These are phyloP conservation scores for Labroides dimidiatus DNA, from an alignment of 2,797 vertebrate genomes.

Conservation along the genomic window DNA sequence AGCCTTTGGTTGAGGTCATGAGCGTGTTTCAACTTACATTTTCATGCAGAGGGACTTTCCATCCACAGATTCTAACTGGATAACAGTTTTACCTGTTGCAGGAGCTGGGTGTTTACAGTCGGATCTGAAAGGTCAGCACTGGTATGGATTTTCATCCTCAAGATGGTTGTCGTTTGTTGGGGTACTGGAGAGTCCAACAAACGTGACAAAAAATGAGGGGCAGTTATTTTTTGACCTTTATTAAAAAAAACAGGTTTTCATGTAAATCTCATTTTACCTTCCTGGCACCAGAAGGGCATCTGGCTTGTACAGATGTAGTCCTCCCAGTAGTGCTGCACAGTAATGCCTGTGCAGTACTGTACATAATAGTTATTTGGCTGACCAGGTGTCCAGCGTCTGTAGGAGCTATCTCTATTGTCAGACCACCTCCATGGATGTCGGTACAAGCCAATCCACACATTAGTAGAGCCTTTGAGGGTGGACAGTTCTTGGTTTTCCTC, in stretches of 20 bases:
- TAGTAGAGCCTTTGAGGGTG: fast-evolving
- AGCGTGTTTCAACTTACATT: no score
- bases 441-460: conserved; percentile 51
- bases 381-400: neutral
- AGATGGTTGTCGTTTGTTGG: neutral
- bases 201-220: neutral
- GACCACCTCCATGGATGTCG: conserved; percentile 45
- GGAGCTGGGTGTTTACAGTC: neutral
- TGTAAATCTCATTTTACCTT: conserved; percentile 6
- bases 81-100: conserved; percentile 20
- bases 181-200: neutral
- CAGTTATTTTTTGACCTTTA: neutral
- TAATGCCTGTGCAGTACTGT: no score
- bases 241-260: neutral
- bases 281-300: neutral
- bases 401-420: conserved; percentile 32
- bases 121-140: conserved; percentile 19
- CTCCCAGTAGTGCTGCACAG: no score
- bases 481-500: neutral
- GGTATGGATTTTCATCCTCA: conserved; percentile 30
- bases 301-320: no score
- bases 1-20: no score
- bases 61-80: no score
- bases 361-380: conserved; percentile 25
- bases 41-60: no score